Conservation (phyloP, 2,113 vertebrate species). For the Nansenia antarctica region DNA sequence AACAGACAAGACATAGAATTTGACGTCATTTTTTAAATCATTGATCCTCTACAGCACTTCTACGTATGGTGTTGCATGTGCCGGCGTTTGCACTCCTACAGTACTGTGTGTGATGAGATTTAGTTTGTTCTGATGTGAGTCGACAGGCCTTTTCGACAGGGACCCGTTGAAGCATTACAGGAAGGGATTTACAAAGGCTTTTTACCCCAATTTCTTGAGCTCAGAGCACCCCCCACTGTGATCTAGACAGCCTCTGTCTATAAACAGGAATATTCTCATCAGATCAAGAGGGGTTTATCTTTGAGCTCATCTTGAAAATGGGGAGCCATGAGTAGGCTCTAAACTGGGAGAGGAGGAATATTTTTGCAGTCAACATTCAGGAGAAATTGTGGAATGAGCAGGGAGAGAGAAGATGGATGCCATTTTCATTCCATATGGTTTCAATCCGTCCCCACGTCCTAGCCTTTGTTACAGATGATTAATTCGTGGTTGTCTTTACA, state of each 20-base stretch:
- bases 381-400: no score
- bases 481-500: slow-evolving; percentile 7
- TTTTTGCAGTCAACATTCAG: background rate
- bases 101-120: slow-evolving; percentile 62
- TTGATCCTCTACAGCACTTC: no score
- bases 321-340: slow-evolving; percentile 5
- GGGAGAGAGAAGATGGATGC: background rate
- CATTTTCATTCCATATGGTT: slow-evolving; percentile 12
- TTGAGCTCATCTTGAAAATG: slow-evolving; percentile 29
- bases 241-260: slow-evolving; percentile 45
- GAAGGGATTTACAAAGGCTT: slow-evolving; percentile 49
- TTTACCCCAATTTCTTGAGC: slow-evolving; percentile 49
- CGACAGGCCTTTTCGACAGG: slow-evolving; percentile 33
- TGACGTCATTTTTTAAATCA: no score
- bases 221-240: slow-evolving; percentile 50
- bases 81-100: slow-evolving; percentile 40
- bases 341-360: slow-evolving; percentile 1
- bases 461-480: slow-evolving; percentile 8
- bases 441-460: slow-evolving; percentile 5
- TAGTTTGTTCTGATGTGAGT: slow-evolving; percentile 44
- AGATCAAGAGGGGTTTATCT: slow-evolving; percentile 50
- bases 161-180: slow-evolving; percentile 30
- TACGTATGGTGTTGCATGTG: no score
- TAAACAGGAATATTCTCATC: slow-evolving; percentile 51
- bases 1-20: no score